Conservation (phyloP, 2,888 invertebrate species). For the Drosophila kokeensis region DNA sequence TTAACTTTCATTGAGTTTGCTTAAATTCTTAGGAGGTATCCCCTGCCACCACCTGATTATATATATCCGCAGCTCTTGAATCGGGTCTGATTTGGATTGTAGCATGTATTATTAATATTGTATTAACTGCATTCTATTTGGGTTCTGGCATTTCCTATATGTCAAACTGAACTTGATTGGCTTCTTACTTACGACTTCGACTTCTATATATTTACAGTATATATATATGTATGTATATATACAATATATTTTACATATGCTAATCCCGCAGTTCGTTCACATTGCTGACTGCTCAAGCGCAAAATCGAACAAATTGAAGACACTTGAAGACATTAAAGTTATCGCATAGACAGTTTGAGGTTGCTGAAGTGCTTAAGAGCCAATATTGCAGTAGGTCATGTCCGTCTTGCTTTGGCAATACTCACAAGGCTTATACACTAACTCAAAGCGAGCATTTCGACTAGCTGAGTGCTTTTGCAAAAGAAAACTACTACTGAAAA, state of each 20-base stretch:
- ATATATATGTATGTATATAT: background rate
- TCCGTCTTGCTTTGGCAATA: slow-evolving; percentile 33
- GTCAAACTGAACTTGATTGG: slow-evolving; percentile 30
- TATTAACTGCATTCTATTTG: slow-evolving; percentile 10
- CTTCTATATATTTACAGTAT: background rate
- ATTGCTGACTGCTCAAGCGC: slow-evolving; percentile 43
- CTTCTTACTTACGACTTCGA: slow-evolving; percentile 30
- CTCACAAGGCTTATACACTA: slow-evolving; percentile 31
- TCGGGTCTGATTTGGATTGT: background rate
- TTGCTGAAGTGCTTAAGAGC: slow-evolving; percentile 48
- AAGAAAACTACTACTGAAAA: background rate
- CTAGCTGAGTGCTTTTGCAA: background rate
- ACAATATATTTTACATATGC: background rate
- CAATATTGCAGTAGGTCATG: slow-evolving; percentile 60
- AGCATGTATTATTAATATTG: slow-evolving; percentile 9
- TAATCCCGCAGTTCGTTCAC: slow-evolving; percentile 34
- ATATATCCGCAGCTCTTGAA: slow-evolving; percentile 39
- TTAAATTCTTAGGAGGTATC: background rate
- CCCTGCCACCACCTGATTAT: background rate
- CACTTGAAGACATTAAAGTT: slow-evolving; percentile 29
- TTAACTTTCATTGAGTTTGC: background rate
- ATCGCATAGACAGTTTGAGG: slow-evolving; percentile 48
- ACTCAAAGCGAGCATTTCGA: background rate
- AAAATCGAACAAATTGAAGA: slow-evolving; percentile 17
- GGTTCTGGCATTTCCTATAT: slow-evolving; percentile 21